Conservation (phyloP, 2,797 vertebrate species). For the Sebastes baramenuke region DNA sequence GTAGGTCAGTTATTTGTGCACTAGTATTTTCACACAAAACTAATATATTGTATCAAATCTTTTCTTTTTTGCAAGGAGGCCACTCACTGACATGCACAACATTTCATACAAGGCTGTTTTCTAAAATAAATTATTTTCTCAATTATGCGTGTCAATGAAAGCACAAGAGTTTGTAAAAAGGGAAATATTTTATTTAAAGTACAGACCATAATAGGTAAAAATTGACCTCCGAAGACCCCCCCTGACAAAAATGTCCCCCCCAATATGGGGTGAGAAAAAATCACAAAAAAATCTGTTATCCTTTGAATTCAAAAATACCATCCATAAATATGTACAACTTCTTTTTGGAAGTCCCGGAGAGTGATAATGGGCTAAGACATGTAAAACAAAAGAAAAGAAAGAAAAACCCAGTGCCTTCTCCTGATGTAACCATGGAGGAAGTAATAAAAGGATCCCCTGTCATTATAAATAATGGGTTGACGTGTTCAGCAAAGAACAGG, state of each 20-base stretch:
- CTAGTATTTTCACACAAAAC: constrained; percentile 37
- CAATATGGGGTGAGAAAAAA: constrained; percentile 87
- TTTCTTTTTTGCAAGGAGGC: constrained; percentile 32
- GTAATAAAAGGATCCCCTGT: constrained; percentile 43
- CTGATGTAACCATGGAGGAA: constrained; percentile 53
- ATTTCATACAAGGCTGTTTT: constrained; percentile 76
- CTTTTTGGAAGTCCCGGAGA: constrained; percentile 70
- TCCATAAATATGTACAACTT: constrained; percentile 84
- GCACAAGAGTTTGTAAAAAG: constrained; percentile 62
- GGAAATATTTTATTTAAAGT: constrained; percentile 76
- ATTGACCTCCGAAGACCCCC: constrained; percentile 60
- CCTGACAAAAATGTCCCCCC: constrained; percentile 70
- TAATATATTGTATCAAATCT: constrained; percentile 45
- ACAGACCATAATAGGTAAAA: constrained; percentile 79
- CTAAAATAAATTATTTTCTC: constrained; percentile 84
- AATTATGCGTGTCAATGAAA: constrained; percentile 47
- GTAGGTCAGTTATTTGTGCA: constrained; percentile 39
- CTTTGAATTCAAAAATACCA: constrained; percentile 74
- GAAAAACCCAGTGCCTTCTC: constrained; percentile 76
- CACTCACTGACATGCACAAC: constrained; percentile 53
- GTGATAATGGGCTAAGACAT: constrained; percentile 46
- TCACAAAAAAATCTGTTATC: constrained; percentile 76
- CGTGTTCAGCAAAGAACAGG: constrained; percentile 19
- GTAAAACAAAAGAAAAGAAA: constrained; percentile 18
- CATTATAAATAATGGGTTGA: constrained; percentile 72